Conservation (phyloP, 2,113 vertebrate species). For the Paramormyrops kingsleyae region DNA sequence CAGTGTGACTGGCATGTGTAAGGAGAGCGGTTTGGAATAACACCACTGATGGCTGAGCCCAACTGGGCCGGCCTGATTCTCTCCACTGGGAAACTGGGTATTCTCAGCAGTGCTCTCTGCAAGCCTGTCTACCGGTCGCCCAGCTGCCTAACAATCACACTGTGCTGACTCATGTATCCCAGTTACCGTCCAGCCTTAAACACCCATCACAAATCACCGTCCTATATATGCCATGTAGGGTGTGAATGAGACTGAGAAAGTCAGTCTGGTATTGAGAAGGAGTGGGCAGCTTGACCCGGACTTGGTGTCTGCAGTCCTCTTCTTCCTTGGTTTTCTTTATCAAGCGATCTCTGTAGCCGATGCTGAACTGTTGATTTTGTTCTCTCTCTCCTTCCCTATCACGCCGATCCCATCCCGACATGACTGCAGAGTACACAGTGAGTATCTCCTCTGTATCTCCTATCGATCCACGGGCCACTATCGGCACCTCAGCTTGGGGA, state of each 20-base stretch:
- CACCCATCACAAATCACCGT: neutral
- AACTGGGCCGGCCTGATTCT: neutral
- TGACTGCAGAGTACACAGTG: conserved; percentile 82
- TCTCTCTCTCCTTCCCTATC: conserved; percentile 42
- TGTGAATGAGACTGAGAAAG: neutral
- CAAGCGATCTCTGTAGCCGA: neutral
- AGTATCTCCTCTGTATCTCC: conserved; percentile 52
- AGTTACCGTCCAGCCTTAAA: neutral
- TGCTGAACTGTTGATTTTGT: conserved; percentile 17
- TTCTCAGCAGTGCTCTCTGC: neutral
- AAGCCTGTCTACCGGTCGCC: neutral
- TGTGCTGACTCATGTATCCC: neutral
- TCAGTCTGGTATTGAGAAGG: neutral
- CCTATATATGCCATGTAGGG: neutral
- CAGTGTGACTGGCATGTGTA: neutral
- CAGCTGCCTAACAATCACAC: neutral
- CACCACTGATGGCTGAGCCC: neutral
- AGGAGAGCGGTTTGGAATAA: neutral
- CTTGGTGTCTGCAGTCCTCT: neutral
- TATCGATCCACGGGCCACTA: neutral
- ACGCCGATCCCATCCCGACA: conserved; percentile 34
- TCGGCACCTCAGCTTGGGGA: neutral
- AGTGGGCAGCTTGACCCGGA: neutral
- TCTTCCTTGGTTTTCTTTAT: neutral
- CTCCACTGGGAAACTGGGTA: neutral